Evolutionary conservation across 2,797 vertebrate genomes (phyloP).

Genomic region (Peromyscus nudipes): DNA sequence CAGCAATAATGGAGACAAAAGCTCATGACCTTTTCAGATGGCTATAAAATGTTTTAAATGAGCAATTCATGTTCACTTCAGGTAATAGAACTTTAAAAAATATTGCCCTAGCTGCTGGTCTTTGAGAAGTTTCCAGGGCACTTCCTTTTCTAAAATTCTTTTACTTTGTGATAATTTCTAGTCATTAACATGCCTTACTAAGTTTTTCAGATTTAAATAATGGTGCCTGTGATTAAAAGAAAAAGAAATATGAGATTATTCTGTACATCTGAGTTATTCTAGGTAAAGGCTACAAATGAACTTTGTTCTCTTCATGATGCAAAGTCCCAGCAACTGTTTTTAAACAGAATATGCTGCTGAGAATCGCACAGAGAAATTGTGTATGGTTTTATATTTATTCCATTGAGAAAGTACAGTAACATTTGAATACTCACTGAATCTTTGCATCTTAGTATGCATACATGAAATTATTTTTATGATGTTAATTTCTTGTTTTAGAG

Average conservation of each 20-base stretch:
- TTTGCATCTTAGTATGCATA: background rate
- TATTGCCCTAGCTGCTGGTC: background rate
- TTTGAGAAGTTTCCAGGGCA: background rate
- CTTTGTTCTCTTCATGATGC: background rate
- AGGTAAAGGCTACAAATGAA: background rate
- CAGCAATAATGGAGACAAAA: background rate
- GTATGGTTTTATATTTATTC: background rate
- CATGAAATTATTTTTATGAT: slow-evolving; percentile 47
- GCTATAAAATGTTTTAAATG: background rate
- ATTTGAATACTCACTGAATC: slow-evolving; percentile 54
- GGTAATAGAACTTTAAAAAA: background rate
- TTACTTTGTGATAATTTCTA: slow-evolving; percentile 27
- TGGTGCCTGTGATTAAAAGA: slow-evolving; percentile 3
- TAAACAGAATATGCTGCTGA: slow-evolving; percentile 8
- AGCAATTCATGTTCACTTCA: background rate
- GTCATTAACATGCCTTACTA: background rate
- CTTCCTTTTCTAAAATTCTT: background rate
- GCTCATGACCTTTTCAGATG: slow-evolving; percentile 5
- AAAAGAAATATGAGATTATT: slow-evolving; percentile 37
- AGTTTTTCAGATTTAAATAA: slow-evolving; percentile 55
- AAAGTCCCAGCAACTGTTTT: background rate
- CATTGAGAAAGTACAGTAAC: background rate
- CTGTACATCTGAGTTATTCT: background rate
- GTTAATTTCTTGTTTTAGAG: slow-evolving; percentile 52
- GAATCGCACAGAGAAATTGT: background rate